Evolutionary conservation across 2,888 invertebrate genomes (phyloP), one percentile per base, ranked within the genome.

Genomic region (Dryadula phaetusa): DNA sequence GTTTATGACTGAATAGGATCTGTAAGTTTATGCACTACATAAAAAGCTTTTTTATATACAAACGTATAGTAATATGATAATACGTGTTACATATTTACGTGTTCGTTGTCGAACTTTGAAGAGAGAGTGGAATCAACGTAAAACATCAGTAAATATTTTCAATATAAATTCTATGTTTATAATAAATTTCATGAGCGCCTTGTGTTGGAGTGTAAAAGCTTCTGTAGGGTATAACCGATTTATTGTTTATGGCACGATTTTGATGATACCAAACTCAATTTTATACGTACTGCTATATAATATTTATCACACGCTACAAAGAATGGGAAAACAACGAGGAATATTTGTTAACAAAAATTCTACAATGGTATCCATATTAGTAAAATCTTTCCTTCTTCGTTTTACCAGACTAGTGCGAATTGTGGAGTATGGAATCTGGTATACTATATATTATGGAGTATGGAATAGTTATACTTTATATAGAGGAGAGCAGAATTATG

Each of bases 1-100:
- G 69, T 69, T 69, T 69, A 69, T 62, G 69, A 69, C 58, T 28
- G 56, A 69, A 63, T 66, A 66, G 62, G 69, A 69, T 63, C 58
- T 66, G 62, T 66, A 53, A 69, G 44, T 58, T 69, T 66, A 66
- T 69, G 44, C 58, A 69, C 53, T 67, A 67, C 40, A 52, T 67
- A 62, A 67, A 67, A 49, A 49, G 40, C 32, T 63, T 49, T 67
- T 58, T 67, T 49, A 58, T 64, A 64, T 47, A 58, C 28, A 58
- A 60, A 60, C 18, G 60, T 28, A 56, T 56, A 46, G n/a, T 40
- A 56, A 56, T 56, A 56, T 56, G 20, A 60, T 60, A 44, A 60
- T 60, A 60, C 60, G 60, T 60, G 60, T 32, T 32, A 44, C 60
- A 8, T 7, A 44, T 44, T 46, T 44, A 46, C 60, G 60, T 60